Percentiles rank a stretch among this genome's conserved stretches.
phyloP scores from a whole-genome alignment of 2,797 vertebrate species.

The Mycteria americana region DNA sequence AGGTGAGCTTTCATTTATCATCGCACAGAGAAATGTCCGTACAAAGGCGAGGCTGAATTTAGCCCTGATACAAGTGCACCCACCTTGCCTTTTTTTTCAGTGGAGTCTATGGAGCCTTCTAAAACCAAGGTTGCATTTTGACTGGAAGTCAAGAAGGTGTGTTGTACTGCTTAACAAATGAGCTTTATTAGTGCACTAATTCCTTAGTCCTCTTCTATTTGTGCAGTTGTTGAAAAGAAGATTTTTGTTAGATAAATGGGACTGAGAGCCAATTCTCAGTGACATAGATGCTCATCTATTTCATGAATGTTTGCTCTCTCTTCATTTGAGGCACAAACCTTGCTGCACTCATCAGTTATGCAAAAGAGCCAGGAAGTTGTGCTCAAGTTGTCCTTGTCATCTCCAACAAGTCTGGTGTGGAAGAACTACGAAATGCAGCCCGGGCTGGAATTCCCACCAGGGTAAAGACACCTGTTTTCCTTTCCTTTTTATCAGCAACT shows the following conservation, averaged over 20 bases:
- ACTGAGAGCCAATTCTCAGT: background rate
- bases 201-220: background rate
- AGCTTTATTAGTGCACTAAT: background rate
- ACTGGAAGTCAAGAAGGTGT: background rate
- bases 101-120: background rate
- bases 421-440: conserved; percentile 84
- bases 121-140: background rate
- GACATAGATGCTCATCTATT: background rate
- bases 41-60: background rate
- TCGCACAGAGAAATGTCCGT: background rate
- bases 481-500: background rate
- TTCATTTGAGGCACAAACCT: conserved; percentile 81
- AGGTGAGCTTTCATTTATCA: conserved; percentile 70
- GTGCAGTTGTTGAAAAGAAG: background rate
- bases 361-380: conserved; percentile 77
- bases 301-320: background rate
- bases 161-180: background rate
- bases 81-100: background rate
- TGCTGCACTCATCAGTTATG: conserved; percentile 81
- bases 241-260: background rate
- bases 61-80: background rate
- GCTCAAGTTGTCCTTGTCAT: conserved; percentile 85
- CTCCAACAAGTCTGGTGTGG: conserved; percentile 83
- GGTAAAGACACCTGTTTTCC: conserved; percentile 55
- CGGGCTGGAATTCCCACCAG: conserved; percentile 86